These are phyloP conservation scores for Tinea pellionella DNA, from an alignment of 2,888 invertebrate species.

Conservation along the genomic window DNA sequence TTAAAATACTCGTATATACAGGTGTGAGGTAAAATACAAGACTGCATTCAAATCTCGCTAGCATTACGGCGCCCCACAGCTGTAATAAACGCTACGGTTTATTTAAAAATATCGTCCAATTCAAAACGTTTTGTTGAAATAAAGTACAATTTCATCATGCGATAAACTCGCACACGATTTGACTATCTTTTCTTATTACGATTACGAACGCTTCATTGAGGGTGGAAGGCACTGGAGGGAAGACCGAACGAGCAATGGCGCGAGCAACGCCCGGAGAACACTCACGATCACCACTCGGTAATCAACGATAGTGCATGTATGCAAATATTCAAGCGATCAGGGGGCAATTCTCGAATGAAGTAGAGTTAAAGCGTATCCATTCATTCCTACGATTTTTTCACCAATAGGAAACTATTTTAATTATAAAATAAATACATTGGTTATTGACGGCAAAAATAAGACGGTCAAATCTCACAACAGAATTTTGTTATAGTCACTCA, in stretches of 20 bases:
- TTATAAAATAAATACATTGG: too few species aligned
- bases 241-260: constrained; percentile 2
- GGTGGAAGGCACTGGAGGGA: neutral
- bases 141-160: constrained; percentile 4
- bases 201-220: neutral
- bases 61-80: neutral
- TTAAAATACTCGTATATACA: neutral
- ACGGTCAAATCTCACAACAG: constrained; percentile 21
- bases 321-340: constrained; percentile 19
- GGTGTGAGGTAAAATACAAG: neutral
- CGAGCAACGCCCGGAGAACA: constrained; percentile 1
- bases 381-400: too few species aligned
- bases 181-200: neutral
- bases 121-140: constrained; percentile 13
- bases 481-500: neutral
- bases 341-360: constrained; percentile 48
- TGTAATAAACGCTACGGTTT: neutral
- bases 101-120: constrained; percentile 8
- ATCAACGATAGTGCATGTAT: constrained; percentile 10
- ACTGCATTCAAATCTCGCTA: neutral
- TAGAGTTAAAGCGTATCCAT: too few species aligned
- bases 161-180: neutral
- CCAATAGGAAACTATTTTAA: too few species aligned
- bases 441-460: constrained; percentile 48
- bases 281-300: constrained; percentile 18